Base-by-base conservation (phyloP, 2,113 vertebrate genomes). In the Cryptomyrus ogoouensis region DNA sequence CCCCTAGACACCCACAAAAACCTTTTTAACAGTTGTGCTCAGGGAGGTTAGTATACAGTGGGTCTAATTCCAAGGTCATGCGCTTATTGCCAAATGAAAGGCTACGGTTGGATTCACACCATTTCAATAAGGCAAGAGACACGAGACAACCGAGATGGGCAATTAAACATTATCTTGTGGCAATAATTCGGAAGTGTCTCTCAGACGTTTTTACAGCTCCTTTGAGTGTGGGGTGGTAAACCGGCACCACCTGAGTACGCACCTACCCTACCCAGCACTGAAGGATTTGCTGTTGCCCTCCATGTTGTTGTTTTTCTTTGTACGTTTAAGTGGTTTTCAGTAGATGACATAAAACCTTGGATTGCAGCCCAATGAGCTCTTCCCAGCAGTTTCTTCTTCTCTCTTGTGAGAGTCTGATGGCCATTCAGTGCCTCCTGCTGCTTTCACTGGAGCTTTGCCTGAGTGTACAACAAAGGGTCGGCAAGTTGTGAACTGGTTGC, bases 161-260 rank as follows among this genome's bases (percentile, higher is more conserved):
- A 92, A 93, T 92, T 92, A 93, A 91, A 90, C 88, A 89, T 91
- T 89, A 91, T 90, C 62, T 21, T 35, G 91, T 74, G 83, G 90
- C 90, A 88, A 90, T 90, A 89, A 89, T 90, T 91, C 62, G 83
- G 85, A 52, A 87, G 47, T 17, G 47, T 31, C 83, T 42, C 21
- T 47, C 19, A 58, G 84, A 84, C 83, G 39, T 91, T 91, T 91
- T 91, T 89, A 85, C 53, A 27, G 66, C n/a, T 89, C n/a, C 35
- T 49, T 80, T 46, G 46, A 84, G 39, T n/a, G 3, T 3, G 10
- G 3, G 80, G 39, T 12, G 44, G 83, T 47, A 84, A 84, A 47
- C 44, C 2, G 44, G 83, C 19, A 2, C 8, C 44, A n/a, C 83
- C 39, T 10, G 35, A 84, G 19, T 44, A 12, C 2, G 6, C 80